A percentile compares a stretch with the other conserved stretches of the same genome.
Evolutionary conservation across 2,888 invertebrate species (phyloP).

Genomic region (Cryptocephalus primarius): DNA sequence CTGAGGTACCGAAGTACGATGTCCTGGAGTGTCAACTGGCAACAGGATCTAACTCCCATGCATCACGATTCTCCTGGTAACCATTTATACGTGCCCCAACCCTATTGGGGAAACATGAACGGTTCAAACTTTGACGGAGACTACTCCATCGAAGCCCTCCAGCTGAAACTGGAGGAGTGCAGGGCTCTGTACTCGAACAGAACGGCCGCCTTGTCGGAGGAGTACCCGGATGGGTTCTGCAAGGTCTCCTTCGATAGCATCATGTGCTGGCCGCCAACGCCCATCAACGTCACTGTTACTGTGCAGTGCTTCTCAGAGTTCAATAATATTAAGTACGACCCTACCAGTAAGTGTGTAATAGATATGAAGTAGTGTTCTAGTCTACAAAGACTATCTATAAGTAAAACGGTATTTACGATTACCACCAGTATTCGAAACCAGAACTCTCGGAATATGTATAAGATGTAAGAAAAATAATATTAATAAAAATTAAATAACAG

Average conservation of each 20-base stretch:
- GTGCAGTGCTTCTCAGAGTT: constrained; percentile 72
- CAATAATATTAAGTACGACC: constrained; percentile 67
- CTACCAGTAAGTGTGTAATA: constrained; percentile 63
- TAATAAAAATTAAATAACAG: too few relatives aligned
- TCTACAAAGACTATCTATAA: too few relatives aligned
- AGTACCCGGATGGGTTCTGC: constrained; percentile 39
- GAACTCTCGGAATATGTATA: too few relatives aligned
- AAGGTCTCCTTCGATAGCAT: constrained; percentile 62
- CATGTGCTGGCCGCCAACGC: constrained; percentile 76
- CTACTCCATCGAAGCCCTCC: neutral
- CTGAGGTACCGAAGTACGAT: neutral
- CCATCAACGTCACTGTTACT: constrained; percentile 53
- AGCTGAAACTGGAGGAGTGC: constrained; percentile 16
- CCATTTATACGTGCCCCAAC: constrained; percentile 3
- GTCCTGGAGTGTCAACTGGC: constrained; percentile 4
- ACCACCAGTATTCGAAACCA: too few relatives aligned
- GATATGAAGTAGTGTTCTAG: too few relatives aligned
- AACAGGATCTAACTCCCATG: constrained; percentile 7
- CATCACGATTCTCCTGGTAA: constrained; percentile 3
- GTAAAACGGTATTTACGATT: too few relatives aligned
- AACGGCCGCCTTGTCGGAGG: constrained; percentile 11
- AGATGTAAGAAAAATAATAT: too few relatives aligned
- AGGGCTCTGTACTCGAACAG: constrained; percentile 15
- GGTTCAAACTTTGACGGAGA: neutral
- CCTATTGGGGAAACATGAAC: neutral